Evolutionary conservation across 2,888 invertebrate species (phyloP), one percentile per base, ranked within the genome.

Genomic region (Atethmia centrago): DNA sequence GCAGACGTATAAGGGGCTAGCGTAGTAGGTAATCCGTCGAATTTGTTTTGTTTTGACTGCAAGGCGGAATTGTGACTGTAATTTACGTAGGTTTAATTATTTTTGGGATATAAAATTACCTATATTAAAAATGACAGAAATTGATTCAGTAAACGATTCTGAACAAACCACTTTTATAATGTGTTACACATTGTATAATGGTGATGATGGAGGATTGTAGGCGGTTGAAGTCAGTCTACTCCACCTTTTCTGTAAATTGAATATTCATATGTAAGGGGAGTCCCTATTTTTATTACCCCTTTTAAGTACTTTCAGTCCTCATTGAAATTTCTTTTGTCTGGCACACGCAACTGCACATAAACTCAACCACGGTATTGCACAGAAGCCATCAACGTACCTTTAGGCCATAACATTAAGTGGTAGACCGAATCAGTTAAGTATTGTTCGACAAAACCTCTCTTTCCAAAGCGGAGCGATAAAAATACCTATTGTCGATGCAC

Each of bases 401-500:
- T 76, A 79, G 77, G 77, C 77, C 63, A 79, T 85, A 79, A 79
- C 79, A 79, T 76, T 85, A 79, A 77, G 85, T 71, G 76, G 80
- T 31, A 85, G 81, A 82, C 74, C 55, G 84, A 86, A 88, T 88
- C 85, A 89, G 87, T 83, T 84, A 88, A 88, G 87, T 85, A 89
- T 88, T 88, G 88, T 89, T 89, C 88, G 84, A 84, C 77, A 83
- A 83, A 87, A 84, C 86, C 88, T 87, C 89, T 88, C 85, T 87
- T 87, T 88, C 85, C 88, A 82, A 84, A 87, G 89, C 89, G 89
- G 87, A 88, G 89, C 88, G 83, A 90, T 92, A 90, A 93, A 93
- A 94, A 92, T 91, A 92, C 93, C 93, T 91, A 94, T 94, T 95
- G 95, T 94, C 91, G 92, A 92, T 92, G 92, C 93, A 93, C 72